Evolutionary conservation across 2,113 vertebrate species (phyloP), one percentile per base, ranked within the genome.

Genomic region (Macrotus californicus): DNA sequence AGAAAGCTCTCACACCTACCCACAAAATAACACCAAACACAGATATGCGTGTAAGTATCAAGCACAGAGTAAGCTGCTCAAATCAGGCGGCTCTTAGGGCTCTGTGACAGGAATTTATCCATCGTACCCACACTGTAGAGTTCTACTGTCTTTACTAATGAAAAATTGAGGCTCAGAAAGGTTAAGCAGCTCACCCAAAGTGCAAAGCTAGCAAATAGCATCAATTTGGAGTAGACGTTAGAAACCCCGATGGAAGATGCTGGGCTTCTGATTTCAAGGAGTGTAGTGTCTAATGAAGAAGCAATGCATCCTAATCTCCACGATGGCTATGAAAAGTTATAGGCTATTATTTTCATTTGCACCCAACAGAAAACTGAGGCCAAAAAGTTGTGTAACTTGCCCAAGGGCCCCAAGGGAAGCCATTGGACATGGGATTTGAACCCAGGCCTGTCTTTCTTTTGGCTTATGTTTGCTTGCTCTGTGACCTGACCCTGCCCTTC

Each of bases 371-470:
- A 94, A 93, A 85, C 39, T 21, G 36, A 91, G 39, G 31, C 18
- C 81, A 95, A 31, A 31, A 81, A 87, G 39, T 69, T 50, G 67
- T 67, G n/a, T 75, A 59, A 93, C 7, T 7, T 83, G 34, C 52
- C 46, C 84, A 73, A 75, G n/a, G 21, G 73, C 29, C 64, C 41
- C 22, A 31, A 73, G 39, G 19, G 43, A 91, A 87, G 87, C 87
- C 94, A 83, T 10, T 2, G 41, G 67, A 94, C 87, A 94, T 96
- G 81, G 85, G 94, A 96, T 72, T 97, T 83, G 94, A 97, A 94
- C 84, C 26, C 56, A 21, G 48, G 29, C 80, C 77, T 94, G 41
- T 41, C 80, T 82, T 96, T 96, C 22, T 82, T 97, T 95, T 91
- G 43, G 61, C 67, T 94, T 59, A 54, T 72, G 73, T 82, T 91